phyloP scores from a whole-genome alignment of 2,113 vertebrate genomes.

The Pampusana beccarii region DNA sequence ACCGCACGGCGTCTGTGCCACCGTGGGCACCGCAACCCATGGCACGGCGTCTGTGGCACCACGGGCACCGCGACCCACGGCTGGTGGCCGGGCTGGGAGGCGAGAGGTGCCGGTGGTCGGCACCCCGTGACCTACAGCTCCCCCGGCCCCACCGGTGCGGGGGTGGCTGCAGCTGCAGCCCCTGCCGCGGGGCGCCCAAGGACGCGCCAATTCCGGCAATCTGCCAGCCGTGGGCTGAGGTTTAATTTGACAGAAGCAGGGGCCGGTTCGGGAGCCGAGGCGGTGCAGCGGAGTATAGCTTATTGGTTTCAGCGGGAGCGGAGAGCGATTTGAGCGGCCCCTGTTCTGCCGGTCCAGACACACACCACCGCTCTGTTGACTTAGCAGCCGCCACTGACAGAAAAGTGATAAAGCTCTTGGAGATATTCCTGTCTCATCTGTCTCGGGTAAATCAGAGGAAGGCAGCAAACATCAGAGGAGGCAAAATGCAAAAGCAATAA shows the following conservation, averaged over 20 bases:
- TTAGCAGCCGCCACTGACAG: conserved; percentile 48
- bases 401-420: neutral
- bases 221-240: neutral
- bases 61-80: neutral
- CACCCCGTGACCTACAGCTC: accelerated
- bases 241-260: conserved; percentile 1
- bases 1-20: no score
- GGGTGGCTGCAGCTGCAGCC: neutral
- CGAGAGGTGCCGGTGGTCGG: neutral
- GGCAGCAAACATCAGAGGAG: conserved; percentile 8
- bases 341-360: conserved; percentile 18
- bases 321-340: conserved; percentile 50
- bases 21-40: neutral
- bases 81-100: neutral
- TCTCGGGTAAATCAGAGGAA: conserved; percentile 47
- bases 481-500: conserved; percentile 33
- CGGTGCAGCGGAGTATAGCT: conserved; percentile 40
- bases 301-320: conserved; percentile 68
- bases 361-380: conserved; percentile 54
- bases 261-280: neutral
- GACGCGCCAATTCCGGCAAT: neutral
- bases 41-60: no score
- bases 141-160: accelerated
- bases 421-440: conserved; percentile 45
- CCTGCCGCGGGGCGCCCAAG: accelerated